Evolutionary conservation across 2,797 vertebrate species (phyloP).

Genomic region (Pipistrellus nathusii): DNA sequence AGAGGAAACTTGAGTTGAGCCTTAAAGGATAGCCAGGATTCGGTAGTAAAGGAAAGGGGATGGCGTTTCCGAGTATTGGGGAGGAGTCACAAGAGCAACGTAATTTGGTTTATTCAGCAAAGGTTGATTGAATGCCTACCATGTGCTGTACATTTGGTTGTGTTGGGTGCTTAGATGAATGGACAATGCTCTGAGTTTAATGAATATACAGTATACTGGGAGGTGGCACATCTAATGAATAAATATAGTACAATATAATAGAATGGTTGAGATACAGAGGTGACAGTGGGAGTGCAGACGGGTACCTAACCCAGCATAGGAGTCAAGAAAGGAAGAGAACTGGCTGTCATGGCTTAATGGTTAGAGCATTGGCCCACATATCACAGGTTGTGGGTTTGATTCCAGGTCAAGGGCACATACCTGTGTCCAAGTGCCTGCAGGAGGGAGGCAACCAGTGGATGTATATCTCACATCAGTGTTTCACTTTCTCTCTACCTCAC

Average conservation of each 20-base stretch:
- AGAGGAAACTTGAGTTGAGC: neutral
- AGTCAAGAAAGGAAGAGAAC: neutral
- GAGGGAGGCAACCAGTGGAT: too few species aligned
- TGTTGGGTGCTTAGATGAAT: neutral
- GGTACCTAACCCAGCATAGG: neutral
- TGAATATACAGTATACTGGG: neutral
- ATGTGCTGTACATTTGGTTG: neutral
- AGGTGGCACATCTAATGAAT: neutral
- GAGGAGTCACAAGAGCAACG: neutral
- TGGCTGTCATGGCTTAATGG: too few species aligned
- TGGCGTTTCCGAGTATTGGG: neutral
- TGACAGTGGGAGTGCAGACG: neutral
- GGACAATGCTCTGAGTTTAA: neutral
- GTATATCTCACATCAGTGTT: too few species aligned
- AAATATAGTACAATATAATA: neutral
- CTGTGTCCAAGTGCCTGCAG: too few species aligned
- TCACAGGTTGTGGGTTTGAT: too few species aligned
- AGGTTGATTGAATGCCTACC: neutral
- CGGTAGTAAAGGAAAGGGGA: neutral
- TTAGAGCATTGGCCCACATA: too few species aligned
- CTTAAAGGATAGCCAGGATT: neutral
- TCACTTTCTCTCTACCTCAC: too few species aligned
- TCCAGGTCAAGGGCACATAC: too few species aligned
- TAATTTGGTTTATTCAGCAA: neutral
- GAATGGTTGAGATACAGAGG: neutral